Conservation (phyloP, 2,113 vertebrate genomes). For the Hydropotes inermis region DNA sequence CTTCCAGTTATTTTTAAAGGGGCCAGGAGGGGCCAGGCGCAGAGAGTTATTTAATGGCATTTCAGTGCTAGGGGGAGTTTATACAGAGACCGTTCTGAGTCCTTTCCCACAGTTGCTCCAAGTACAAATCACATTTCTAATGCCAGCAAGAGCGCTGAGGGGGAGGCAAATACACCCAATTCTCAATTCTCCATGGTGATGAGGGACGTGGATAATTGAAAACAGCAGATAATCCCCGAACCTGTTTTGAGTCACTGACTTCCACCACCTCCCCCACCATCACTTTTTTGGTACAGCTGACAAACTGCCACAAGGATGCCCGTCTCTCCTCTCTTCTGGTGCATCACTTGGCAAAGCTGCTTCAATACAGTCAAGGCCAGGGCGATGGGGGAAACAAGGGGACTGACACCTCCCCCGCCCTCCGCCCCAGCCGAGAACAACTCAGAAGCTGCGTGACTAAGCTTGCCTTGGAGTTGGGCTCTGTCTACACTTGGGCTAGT, state of each 20-base stretch:
- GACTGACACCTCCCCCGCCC: neutral
- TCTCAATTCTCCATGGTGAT: slow-evolving; percentile 70
- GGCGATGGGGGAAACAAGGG: neutral
- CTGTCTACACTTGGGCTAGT: neutral
- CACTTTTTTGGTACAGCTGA: neutral
- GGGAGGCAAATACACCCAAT: slow-evolving; percentile 54
- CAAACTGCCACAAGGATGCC: neutral
- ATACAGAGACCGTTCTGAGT: neutral
- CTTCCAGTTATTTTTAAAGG: slow-evolving; percentile 53
- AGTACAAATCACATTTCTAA: slow-evolving; percentile 44
- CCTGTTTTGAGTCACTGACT: slow-evolving; percentile 63
- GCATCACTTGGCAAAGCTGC: neutral
- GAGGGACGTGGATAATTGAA: slow-evolving; percentile 48
- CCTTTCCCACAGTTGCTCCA: slow-evolving; percentile 36
- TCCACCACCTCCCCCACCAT: slow-evolving; percentile 25
- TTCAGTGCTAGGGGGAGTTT: neutral
- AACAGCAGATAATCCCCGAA: slow-evolving; percentile 56
- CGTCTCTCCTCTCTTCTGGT: neutral
- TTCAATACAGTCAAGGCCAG: neutral
- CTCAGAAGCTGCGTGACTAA: neutral
- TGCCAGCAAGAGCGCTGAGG: slow-evolving; percentile 50
- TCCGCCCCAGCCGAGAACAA: neutral
- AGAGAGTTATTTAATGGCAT: neutral
- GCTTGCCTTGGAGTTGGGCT: neutral
- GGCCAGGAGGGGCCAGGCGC: slow-evolving; percentile 28